Evolutionary conservation across 2,113 vertebrate species (phyloP), one percentile per base, ranked within the genome.

Genomic region (Salvator merianae): DNA sequence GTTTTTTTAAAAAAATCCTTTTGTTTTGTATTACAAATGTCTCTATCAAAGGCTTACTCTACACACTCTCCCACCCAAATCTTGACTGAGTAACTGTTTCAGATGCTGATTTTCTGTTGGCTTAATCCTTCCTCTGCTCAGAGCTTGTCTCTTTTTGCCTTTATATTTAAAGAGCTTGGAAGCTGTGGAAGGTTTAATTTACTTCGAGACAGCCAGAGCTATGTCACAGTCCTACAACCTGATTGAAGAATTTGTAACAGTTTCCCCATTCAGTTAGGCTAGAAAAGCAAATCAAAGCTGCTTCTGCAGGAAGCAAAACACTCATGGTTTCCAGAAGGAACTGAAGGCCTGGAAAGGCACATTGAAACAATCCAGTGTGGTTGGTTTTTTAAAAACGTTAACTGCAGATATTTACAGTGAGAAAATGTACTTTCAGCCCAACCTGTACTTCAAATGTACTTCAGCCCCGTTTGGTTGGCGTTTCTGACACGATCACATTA

Each of bases 81-180:
- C 69, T 82, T 24, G 77, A 78, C 50, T 74, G 2, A 36, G 30
- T 32, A 18, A 69, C 83, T 77, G 85, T 87, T 87, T 85, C 22
- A 65, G 20, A 75, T 3, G 38, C 43, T 5, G 77, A 3, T 1
- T 84, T 89, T 86, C 79, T 86, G 20, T 77, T 79, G 80, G 68
- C 47, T 55, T 77, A 47, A 83, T 93, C 50, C 70, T 91, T 2
- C 65, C 74, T 88, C 77, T 85, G 47, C 59, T 81, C 81, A 8
- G 66, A 32, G 10, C 75, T 88, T 89, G 63, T 24, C 65, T 84
- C 82, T 65, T 89, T 3, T 59, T 90, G 1, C 0, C 83, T 82
- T 91, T 83, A 69, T 93, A 92, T 90, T 90, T 84, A 83, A 88
- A 93, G 80, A 50, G 2, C 76, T 92, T 91, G 10, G 83, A 43